Conservation (phyloP, 2,113 vertebrate species). For the Balaeniceps rex region DNA sequence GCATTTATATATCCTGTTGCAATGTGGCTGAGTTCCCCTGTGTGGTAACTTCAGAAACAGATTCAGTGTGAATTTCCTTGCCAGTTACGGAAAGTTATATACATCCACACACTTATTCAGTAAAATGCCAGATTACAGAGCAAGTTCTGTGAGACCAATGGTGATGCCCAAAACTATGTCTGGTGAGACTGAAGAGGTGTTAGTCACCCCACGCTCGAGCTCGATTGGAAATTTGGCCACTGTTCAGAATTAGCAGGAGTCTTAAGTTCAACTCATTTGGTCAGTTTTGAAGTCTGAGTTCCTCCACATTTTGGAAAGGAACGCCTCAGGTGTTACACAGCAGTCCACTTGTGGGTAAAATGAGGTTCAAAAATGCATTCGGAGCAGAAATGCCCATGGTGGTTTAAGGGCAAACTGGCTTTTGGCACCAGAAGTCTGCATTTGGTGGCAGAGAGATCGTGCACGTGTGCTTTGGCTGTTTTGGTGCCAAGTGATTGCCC, state of each 20-base stretch:
- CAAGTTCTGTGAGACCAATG: background rate
- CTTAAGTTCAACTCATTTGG: background rate
- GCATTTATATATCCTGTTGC: conserved; percentile 1
- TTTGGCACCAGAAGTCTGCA: background rate
- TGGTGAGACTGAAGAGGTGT: background rate
- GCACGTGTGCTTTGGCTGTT: background rate
- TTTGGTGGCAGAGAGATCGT: background rate
- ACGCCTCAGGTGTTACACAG: rapidly evolving
- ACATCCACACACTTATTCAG: background rate
- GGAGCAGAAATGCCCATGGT: background rate
- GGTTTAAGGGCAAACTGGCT: background rate
- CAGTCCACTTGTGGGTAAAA: background rate
- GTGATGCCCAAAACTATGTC: background rate
- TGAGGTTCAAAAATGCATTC: background rate
- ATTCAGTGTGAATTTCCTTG: background rate
- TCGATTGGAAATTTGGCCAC: background rate
- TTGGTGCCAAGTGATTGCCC: background rate
- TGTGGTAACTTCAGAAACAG: conserved; percentile 9
- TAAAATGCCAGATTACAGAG: background rate
- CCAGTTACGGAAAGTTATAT: background rate
- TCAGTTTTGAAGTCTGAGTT: background rate
- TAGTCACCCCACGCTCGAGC: rapidly evolving
- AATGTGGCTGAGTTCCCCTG: background rate
- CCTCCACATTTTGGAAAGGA: background rate
- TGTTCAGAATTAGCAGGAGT: background rate